A percentile compares a stretch with the other conserved stretches of the same genome.
Conservation (phyloP, 2,888 invertebrate species). For the Lepetodrilus schrolli region DNA sequence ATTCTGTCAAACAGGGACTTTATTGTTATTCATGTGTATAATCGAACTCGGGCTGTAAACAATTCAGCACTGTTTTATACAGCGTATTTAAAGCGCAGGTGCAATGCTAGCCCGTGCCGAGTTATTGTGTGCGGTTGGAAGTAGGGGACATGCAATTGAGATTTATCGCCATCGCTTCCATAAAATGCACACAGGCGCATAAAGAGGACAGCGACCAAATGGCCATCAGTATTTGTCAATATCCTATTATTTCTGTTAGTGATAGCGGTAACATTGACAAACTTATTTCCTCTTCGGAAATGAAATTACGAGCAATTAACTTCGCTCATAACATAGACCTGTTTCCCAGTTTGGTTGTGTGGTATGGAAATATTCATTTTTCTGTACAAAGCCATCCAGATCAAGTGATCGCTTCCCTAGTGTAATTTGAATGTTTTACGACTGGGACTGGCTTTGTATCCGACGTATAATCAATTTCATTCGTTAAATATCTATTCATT, state of each 20-base stretch:
- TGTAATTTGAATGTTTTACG: constrained; percentile 16
- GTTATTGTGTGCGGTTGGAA: not conserved
- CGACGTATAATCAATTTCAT: constrained; percentile 19
- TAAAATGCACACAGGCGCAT: not conserved
- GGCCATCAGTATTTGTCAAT: constrained; percentile 11
- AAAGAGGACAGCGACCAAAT: not conserved
- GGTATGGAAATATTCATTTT: constrained; percentile 16
- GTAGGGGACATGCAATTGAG: not conserved
- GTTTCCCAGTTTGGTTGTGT: not conserved
- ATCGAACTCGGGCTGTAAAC: not conserved
- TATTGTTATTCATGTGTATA: not conserved
- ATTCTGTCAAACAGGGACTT: too few relatives aligned
- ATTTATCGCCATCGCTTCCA: not conserved
- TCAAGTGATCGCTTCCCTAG: constrained; percentile 1
- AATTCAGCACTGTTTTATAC: not conserved
- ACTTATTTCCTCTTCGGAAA: constrained; percentile 16
- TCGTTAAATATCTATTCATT: constrained; percentile 18
- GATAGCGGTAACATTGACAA: constrained; percentile 1
- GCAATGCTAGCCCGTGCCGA: not conserved
- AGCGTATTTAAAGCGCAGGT: not conserved
- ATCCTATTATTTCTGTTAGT: constrained; percentile 9
- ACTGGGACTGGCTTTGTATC: not conserved
- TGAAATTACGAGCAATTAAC: constrained; percentile 22
- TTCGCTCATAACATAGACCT: constrained; percentile 3
- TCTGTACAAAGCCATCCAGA: not conserved